phyloP scores from a whole-genome alignment of 1,140 invertebrate species.

The Cecropterus lyciades region DNA sequence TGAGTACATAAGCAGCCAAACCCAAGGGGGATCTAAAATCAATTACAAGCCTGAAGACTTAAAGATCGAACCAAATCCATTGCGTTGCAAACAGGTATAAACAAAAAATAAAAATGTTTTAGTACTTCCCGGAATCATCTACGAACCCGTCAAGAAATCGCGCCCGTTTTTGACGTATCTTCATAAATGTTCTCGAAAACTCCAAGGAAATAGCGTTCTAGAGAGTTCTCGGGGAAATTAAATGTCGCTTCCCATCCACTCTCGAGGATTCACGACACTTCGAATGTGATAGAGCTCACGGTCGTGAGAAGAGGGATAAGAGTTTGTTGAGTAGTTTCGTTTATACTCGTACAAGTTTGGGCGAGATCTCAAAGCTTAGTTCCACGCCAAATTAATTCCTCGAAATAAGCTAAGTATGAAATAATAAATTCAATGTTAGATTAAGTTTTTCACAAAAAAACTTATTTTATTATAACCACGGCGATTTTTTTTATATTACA shows the following conservation, averaged over 20 bases:
- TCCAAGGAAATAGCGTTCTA: conserved; percentile 25
- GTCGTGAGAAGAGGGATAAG: conserved; percentile 22
- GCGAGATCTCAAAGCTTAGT: neutral
- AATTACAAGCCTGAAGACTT: no score
- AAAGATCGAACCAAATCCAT: no score
- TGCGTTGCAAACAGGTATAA: no score
- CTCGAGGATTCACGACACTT: conserved; percentile 30
- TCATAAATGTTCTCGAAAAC: conserved; percentile 29
- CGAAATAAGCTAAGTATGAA: neutral
- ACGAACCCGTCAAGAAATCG: neutral
- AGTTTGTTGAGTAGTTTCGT: conserved; percentile 2
- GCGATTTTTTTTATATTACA: no score
- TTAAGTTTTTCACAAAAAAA: no score
- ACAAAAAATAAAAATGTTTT: no score
- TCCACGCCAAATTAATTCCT: neutral
- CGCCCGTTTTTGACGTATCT: conserved; percentile 16
- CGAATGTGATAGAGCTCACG: conserved; percentile 11
- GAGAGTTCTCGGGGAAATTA: conserved; percentile 31
- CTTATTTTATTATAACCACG: no score
- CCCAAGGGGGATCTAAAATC: no score
- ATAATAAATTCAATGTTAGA: no score
- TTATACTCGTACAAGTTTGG: neutral
- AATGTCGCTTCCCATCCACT: conserved; percentile 31
- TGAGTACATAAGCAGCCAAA: no score
- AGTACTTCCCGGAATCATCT: neutral